These are phyloP conservation scores for Lepeophtheirus salmonis DNA, from an alignment of 1,140 invertebrate species.

Conservation along the genomic window DNA sequence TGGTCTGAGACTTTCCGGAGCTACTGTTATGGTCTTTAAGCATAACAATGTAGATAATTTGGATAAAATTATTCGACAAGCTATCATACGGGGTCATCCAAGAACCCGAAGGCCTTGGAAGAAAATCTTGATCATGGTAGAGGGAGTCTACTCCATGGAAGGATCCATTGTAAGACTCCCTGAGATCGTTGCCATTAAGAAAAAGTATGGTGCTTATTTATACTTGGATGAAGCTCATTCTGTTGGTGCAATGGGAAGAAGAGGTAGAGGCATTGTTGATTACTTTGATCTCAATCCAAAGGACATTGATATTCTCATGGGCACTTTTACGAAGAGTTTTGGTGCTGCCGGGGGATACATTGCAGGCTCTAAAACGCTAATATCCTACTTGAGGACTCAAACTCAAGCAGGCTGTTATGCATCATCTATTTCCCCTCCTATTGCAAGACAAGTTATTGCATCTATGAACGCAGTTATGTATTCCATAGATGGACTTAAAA, in stretches of 20 bases:
- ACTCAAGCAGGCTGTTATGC: conserved; percentile 78
- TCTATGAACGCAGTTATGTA: conserved; percentile 67
- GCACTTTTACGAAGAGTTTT: conserved; percentile 87
- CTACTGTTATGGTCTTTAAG: conserved; percentile 59
- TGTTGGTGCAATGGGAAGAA: conserved; percentile 71
- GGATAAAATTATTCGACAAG: conserved; percentile 54
- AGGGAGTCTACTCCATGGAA: conserved; percentile 97
- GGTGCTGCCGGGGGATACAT: conserved; percentile 92
- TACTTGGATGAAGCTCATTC: conserved; percentile 93
- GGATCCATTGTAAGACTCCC: conserved; percentile 78
- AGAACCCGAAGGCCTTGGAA: conserved; percentile 57
- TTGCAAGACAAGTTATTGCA: conserved; percentile 73
- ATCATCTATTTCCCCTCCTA: conserved; percentile 64
- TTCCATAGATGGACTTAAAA: conserved; percentile 33
- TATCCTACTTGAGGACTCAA: conserved; percentile 52
- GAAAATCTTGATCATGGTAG: conserved; percentile 83
- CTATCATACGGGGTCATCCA: conserved; percentile 61
- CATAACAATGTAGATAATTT: conserved; percentile 53
- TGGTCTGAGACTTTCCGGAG: conserved; percentile 68
- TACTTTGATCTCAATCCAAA: conserved; percentile 59
- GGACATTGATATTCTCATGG: conserved; percentile 93
- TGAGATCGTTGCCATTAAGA: conserved; percentile 72
- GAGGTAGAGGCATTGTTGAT: conserved; percentile 71
- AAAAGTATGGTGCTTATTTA: conserved; percentile 78
- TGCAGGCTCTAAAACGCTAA: conserved; percentile 60